Evolutionary conservation across 2,888 invertebrate species (phyloP).

Genomic region (Drosophila melanocephala): DNA sequence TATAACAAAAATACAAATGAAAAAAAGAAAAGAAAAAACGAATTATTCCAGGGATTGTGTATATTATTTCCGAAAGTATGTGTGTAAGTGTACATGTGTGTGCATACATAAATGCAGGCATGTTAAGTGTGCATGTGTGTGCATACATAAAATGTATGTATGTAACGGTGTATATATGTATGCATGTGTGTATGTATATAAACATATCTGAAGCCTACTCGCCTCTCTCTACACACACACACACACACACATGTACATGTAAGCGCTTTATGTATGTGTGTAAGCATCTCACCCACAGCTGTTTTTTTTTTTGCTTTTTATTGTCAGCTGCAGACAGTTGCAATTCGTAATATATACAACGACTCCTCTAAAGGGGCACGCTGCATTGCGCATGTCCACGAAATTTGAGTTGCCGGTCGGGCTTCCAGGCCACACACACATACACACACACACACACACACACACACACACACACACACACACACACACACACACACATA

Average conservation of each 20-base stretch:
- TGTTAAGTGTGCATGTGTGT: neutral
- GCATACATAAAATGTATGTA: neutral
- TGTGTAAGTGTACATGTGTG: neutral
- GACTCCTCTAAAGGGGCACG: conserved; percentile 25
- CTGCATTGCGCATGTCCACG: conserved; percentile 65
- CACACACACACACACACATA: conserved; percentile 20
- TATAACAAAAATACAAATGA: neutral
- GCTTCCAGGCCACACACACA: conserved; percentile 45
- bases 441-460: conserved; percentile 19
- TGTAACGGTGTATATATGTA: conserved; percentile 2
- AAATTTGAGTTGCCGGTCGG: conserved; percentile 44
- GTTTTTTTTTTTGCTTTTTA: conserved; percentile 4
- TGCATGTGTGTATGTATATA: conserved; percentile 4
- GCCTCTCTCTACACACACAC: neutral
- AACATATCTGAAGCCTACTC: neutral
- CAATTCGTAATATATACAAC: conserved; percentile 27
- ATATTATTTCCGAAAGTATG: neutral
- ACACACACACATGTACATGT: neutral
- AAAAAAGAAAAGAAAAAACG: neutral
- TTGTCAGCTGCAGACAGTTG: conserved; percentile 39
- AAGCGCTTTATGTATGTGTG: conserved; percentile 15
- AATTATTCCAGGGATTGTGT: neutral
- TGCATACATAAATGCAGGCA: neutral
- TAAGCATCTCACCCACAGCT: conserved; percentile 42
- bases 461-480: conserved; percentile 17